These are phyloP conservation scores for Alcis repandata DNA, from an alignment of 2,888 invertebrate species.

Conservation along the genomic window DNA sequence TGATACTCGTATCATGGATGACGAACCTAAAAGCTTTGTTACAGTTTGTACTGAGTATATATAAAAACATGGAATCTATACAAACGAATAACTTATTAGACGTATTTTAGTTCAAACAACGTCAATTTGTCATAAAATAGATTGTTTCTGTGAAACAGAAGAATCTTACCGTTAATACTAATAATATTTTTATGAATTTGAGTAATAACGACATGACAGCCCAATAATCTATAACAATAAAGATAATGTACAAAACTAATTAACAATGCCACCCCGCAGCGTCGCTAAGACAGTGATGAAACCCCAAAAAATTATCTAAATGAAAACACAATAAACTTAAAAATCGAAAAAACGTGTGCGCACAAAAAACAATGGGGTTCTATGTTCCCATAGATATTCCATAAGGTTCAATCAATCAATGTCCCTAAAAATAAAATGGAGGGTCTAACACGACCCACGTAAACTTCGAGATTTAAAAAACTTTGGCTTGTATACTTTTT, in stretches of 20 bases:
- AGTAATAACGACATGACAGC: slow-evolving; percentile 4
- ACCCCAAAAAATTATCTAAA: slow-evolving; percentile 68
- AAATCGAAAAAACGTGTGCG: slow-evolving; percentile 61
- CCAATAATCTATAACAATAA: slow-evolving; percentile 31
- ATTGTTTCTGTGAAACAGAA: too few relatives aligned
- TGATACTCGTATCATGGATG: too few relatives aligned
- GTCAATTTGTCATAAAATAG: too few relatives aligned
- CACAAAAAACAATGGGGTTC: slow-evolving; percentile 79
- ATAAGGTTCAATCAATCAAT: slow-evolving; percentile 85
- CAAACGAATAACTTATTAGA: too few relatives aligned
- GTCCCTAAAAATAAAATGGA: slow-evolving; percentile 83
- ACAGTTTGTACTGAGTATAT: too few relatives aligned
- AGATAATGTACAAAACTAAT: slow-evolving; percentile 44
- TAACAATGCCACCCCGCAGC: slow-evolving; percentile 46
- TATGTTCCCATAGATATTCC: slow-evolving; percentile 78
- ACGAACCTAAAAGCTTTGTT: too few relatives aligned
- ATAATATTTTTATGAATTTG: neutral
- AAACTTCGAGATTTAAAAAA: slow-evolving; percentile 78
- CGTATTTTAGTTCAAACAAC: too few relatives aligned
- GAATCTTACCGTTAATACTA: too few relatives aligned
- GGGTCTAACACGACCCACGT: slow-evolving; percentile 81
- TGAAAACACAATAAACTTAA: slow-evolving; percentile 80
- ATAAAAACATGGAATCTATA: too few relatives aligned
- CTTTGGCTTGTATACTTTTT: slow-evolving; percentile 70
- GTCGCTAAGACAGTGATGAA: slow-evolving; percentile 47